Base-by-base conservation (phyloP, 2,888 invertebrate species). In the Dyspetes luteomarginatus region DNA sequence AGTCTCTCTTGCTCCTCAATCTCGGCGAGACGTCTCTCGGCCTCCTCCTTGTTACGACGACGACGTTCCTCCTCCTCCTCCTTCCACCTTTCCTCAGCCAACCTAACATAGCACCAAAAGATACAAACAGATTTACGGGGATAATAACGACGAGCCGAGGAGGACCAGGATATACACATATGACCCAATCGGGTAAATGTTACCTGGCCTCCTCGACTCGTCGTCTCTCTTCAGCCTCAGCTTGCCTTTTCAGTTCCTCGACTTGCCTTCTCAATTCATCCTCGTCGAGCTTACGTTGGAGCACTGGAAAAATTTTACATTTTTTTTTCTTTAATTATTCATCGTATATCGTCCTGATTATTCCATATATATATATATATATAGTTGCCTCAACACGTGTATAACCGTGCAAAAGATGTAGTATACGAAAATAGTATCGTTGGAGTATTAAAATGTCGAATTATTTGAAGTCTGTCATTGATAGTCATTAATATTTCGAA, bases 21-120 rank as follows among this genome's bases (percentile, higher is more conserved):
- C 92, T 94, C 93, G 72, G 93, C 93, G 74, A 93, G 85, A 60
- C 92, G 92, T 3, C 93, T 93, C 48, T 93, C 88, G 86, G 94
- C 94, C 43, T 89, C 88, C 72, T 86, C 83, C 68, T 85, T 87
- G 52, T 89, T 85, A 52, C 88, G n/a, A 15, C 88, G 90, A 68
- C 89, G 84, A 83, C 90, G 89, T 17, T 89, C 90, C 30, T 89
- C 89, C 69, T 85, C 83, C 56, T 88, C 90, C 17, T 89, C 90
- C 76, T 86, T 75, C 71, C 88, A 85, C 67, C 88, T 87, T 74
- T 92, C 91, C 75, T 91, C 91, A 36, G 88, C 87, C 82, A 88
- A 86, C 83, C 92, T 69, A 74, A 74, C 81, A 78, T 81, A 78
- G 81, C 74, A 55, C 58, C 71, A 45, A 76, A 68, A 68, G 81